Conservation (phyloP, 1,140 invertebrate genomes). For the Calephelis virginiensis region DNA sequence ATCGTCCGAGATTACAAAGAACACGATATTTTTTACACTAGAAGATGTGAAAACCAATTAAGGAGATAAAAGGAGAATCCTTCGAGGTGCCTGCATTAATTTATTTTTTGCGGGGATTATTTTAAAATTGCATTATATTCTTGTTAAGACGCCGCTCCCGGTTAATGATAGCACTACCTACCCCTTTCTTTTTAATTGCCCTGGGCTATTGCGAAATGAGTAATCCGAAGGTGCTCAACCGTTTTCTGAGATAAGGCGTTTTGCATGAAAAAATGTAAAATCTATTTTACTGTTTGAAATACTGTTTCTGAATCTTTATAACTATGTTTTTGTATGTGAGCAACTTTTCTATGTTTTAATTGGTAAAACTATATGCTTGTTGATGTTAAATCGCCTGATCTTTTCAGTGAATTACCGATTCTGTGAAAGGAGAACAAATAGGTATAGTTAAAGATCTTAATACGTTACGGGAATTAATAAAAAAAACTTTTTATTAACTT, state of each 20-base stretch:
- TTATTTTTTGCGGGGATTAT: conserved; percentile 78
- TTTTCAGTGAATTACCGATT: too few species aligned
- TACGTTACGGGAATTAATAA: too few species aligned
- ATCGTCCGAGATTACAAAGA: conserved; percentile 76
- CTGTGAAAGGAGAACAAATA: too few species aligned
- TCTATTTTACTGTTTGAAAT: too few species aligned
- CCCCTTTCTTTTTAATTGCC: conserved; percentile 77
- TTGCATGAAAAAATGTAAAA: background rate
- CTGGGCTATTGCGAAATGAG: conserved; percentile 74
- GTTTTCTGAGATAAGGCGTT: conserved; percentile 55
- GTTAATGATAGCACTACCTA: conserved; percentile 77
- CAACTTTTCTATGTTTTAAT: too few species aligned
- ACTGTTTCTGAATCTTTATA: too few species aligned
- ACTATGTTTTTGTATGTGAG: too few species aligned
- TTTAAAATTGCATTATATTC: conserved; percentile 79
- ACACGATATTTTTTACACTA: conserved; percentile 78
- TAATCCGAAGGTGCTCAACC: conserved; percentile 69
- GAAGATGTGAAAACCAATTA: conserved; percentile 79
- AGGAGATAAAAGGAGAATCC: conserved; percentile 77
- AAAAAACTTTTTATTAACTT: too few species aligned
- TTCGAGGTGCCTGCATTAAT: conserved; percentile 76
- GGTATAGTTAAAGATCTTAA: too few species aligned
- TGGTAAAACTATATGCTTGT: too few species aligned
- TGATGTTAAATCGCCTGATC: too few species aligned
- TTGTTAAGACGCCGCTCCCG: conserved; percentile 72